Base-by-base conservation (phyloP, 2,113 vertebrate genomes). In the Emydura subglobosa region DNA sequence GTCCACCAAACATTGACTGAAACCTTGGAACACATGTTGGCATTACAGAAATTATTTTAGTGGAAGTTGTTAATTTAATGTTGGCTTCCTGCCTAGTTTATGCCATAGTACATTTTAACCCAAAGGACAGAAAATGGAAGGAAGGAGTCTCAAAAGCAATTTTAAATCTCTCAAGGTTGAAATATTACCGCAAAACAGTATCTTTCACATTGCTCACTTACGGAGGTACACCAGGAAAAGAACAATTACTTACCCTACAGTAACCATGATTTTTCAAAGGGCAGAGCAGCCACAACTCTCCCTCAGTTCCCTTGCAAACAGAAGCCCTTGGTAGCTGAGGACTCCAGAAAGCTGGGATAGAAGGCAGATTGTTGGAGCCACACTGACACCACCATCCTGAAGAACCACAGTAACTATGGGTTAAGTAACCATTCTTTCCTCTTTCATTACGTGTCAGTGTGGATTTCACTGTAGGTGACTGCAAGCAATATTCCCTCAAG, bases 71-170 rank as follows among this genome's bases (percentile, higher is more conserved):
- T 97, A 83, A 85, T 97, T 97, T 68, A 92, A 83, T 47, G 54
- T 79, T 98, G 97, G 97, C 96, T 93, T 86, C 14, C 87, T 97
- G 94, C 94, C 93, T 93, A 90, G 94, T 78, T 81, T 92, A 89
- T 86, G 94, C 80, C 94, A 97, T 91, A 90, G 88, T 25, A 90
- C 34, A 79, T 96, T 97, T 96, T 93, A 97, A 97, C 93, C 81
- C 93, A 97, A 91, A 92, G 82, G 92, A 91, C 39, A 96, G 93
- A 97, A 97, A 96, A 91, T 3, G 31, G 83, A 91, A 95, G 5
- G 83, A 78, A 88, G 55, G 81, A 85, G 89, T 92, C 85, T 92
- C 95, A 90, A 95, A 94, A 83, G 89, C 82, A 90, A 96, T 88
- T 97, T 93, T 94, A 83, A 88, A 93, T 96, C 95, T 86, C 91